phyloP scores from a whole-genome alignment of 2,113 vertebrate genomes.

The Pseudois nayaur region DNA sequence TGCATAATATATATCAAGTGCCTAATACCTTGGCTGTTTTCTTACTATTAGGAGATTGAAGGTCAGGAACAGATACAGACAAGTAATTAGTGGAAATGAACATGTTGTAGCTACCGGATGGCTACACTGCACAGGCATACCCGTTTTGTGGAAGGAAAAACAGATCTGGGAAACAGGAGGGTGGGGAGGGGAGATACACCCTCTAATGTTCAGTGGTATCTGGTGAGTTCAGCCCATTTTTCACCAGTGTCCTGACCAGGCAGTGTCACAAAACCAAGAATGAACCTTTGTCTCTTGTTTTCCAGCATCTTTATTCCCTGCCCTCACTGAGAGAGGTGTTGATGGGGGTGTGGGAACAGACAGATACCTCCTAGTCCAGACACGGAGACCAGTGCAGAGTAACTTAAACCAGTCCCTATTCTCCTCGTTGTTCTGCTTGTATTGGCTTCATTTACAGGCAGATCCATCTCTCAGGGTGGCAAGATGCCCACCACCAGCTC shows the following conservation, averaged over 20 bases:
- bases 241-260: background rate
- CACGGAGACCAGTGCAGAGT: background rate
- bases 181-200: rapidly evolving
- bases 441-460: background rate
- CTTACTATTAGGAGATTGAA: background rate
- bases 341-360: background rate
- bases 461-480: background rate
- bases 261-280: background rate
- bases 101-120: background rate
- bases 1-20: rapidly evolving
- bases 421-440: background rate
- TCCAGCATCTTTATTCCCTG: background rate
- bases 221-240: background rate
- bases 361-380: background rate
- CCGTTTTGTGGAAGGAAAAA: background rate
- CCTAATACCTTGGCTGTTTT: background rate
- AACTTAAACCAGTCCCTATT: background rate
- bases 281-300: no score
- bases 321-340: background rate
- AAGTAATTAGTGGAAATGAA: background rate
- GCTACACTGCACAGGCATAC: rapidly evolving
- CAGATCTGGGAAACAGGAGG: background rate
- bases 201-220: background rate
- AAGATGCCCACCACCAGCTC: background rate
- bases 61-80: background rate